These are phyloP conservation scores for Habrosyne pyritoides DNA, from an alignment of 2,888 invertebrate genomes.

Conservation along the genomic window DNA sequence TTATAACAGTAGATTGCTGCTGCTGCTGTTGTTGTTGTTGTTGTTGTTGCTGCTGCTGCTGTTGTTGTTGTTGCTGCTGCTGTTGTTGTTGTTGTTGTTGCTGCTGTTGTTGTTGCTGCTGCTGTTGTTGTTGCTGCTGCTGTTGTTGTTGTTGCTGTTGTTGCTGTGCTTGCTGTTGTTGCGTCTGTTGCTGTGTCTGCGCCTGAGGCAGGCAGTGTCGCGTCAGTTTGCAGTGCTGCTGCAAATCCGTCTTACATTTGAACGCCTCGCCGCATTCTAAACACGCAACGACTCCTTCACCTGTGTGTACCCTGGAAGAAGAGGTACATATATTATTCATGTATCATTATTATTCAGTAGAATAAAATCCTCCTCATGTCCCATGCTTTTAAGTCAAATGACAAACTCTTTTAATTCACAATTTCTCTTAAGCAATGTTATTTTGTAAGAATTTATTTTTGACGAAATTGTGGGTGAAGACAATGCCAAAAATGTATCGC, in stretches of 20 bases:
- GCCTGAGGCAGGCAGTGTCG: constrained; percentile 75
- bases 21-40: constrained; percentile 58
- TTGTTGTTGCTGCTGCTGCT: constrained; percentile 55
- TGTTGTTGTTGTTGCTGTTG: constrained; percentile 63
- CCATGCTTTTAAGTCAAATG: too few species aligned
- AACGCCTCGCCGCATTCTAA: constrained; percentile 91
- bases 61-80: constrained; percentile 61
- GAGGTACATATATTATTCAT: constrained; percentile 7
- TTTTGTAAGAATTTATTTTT: too few species aligned
- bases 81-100: constrained; percentile 53
- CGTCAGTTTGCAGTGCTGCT: constrained; percentile 85
- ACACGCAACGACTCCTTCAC: constrained; percentile 89
- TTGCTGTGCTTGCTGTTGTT: constrained; percentile 58
- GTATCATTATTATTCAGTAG: too few species aligned
- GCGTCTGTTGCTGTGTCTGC: constrained; percentile 48
- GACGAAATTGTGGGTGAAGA: too few species aligned
- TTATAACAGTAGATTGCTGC: constrained; percentile 76
- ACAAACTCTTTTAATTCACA: too few species aligned
- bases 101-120: constrained; percentile 39
- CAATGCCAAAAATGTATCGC: too few species aligned
- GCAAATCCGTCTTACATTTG: constrained; percentile 87
- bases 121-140: constrained; percentile 64
- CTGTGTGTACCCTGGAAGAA: constrained; percentile 86
- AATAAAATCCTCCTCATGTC: too few species aligned
- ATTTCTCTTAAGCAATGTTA: too few species aligned